Percentiles rank a stretch among this genome's conserved stretches.
phyloP scores from a whole-genome alignment of 2,888 invertebrate species.

The Bibio marci region DNA sequence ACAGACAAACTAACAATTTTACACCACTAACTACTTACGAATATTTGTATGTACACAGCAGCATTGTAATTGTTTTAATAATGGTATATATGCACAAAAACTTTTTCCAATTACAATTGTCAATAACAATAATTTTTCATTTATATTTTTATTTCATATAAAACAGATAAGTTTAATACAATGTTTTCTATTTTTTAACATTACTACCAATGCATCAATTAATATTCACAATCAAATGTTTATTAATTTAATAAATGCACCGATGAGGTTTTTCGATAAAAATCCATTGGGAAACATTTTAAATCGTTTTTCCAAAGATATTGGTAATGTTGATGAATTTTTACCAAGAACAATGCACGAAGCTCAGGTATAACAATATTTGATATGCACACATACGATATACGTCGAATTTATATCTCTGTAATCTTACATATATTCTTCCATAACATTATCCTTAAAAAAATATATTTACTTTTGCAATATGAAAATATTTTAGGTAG shows the following conservation, averaged over 20 bases:
- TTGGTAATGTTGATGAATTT: conserved; percentile 42
- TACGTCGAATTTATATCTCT: too few species aligned
- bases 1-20: conserved; percentile 17
- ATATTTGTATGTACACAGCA: conserved; percentile 26
- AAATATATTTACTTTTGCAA: conserved; percentile 53
- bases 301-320: conserved; percentile 62
- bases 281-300: conserved; percentile 64
- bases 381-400: too few species aligned
- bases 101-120: neutral
- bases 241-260: conserved; percentile 51
- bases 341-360: conserved; percentile 37
- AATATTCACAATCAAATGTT: conserved; percentile 77
- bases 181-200: conserved; percentile 53
- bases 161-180: conserved; percentile 36
- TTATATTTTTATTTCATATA: neutral
- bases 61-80: conserved; percentile 24
- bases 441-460: neutral
- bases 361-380: too few species aligned
- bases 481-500: too few species aligned
- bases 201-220: conserved; percentile 58
- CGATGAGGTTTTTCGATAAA: conserved; percentile 73
- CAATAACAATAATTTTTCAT: neutral
- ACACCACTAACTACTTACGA: conserved; percentile 22
- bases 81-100: conserved; percentile 15
- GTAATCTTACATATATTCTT: conserved; percentile 31